Evolutionary conservation across 2,888 invertebrate species (phyloP), one percentile per base, ranked within the genome.

Genomic region (Agrypnus murinus): DNA sequence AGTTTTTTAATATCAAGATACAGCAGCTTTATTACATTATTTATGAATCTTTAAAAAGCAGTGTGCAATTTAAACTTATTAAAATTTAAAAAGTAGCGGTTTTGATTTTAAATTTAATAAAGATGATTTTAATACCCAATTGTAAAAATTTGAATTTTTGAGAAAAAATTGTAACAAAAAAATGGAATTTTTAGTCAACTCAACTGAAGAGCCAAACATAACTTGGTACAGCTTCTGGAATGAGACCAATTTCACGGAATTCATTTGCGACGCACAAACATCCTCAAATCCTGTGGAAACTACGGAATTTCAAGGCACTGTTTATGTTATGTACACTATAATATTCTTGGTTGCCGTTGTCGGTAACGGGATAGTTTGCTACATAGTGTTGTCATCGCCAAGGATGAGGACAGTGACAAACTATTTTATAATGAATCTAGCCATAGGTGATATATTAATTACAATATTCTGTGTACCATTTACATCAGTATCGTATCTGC

Each of bases 401-500:
- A 89, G 94, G 36, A 96, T 97, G 96, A 90, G 94, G 79, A 96
- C 96, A 0, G 95, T 97, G 2, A 97, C 97, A 46, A 97, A 97
- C 85, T 95, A 91, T 85, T 96, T 97, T 84, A 95, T 97, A 81
- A 93, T 95, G 82, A 95, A 95, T 84, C 87, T 97, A 75, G 96
- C 97, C 0, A 88, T 96, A 43, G 95, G 97, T 40, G 97, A 97
- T 83, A 92, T 97, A 69, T 86, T 97, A 65, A 95, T 97, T 92
- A 94, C 96, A 0, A 82, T 95, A 25, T 92, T 97, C 80, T 97
- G 97, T 85, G 93, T 97, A 73, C 97, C 97, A 2, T 96, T 96
- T 81, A 93, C 95, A 1, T 96, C 95, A 80, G 90, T 96, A 25
- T 91, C 95, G 9, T 92, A 92, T 79, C 86, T 96, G 75, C 87